Evolutionary conservation across 2,888 invertebrate genomes (phyloP).

Genomic region (Podotricha telesiphe): DNA sequence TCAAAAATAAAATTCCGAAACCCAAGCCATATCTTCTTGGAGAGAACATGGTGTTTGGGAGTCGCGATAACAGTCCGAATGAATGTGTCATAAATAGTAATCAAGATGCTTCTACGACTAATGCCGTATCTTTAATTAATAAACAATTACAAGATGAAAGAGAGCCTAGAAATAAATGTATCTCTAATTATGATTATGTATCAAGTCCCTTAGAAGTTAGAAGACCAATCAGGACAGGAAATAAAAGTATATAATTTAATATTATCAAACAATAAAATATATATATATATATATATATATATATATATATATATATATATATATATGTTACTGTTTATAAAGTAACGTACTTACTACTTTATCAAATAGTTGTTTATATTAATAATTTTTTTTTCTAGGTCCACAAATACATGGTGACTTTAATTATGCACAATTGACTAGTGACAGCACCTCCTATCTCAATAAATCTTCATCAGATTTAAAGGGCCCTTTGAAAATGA

Average conservation of each 20-base stretch:
- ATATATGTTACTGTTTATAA: background rate
- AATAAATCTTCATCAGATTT: slow-evolving; percentile 30
- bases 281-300: no score
- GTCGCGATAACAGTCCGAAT: slow-evolving; percentile 46
- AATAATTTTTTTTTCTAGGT: slow-evolving; percentile 44
- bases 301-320: no score
- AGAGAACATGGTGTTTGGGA: slow-evolving; percentile 84
- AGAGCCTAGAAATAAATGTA: slow-evolving; percentile 54
- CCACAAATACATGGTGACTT: slow-evolving; percentile 38
- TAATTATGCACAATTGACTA: slow-evolving; percentile 35
- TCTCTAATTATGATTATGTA: slow-evolving; percentile 51
- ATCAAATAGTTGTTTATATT: background rate
- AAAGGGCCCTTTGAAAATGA: slow-evolving; percentile 56
- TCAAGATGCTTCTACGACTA: slow-evolving; percentile 51
- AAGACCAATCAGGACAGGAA: slow-evolving; percentile 59
- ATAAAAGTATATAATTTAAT: slow-evolving; percentile 56
- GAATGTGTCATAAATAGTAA: slow-evolving; percentile 47
- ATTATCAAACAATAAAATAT: no score
- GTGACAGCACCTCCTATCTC: background rate
- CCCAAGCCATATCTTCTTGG: slow-evolving; percentile 90
- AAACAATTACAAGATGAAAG: slow-evolving; percentile 64
- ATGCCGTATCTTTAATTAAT: slow-evolving; percentile 71
- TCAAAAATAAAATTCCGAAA: slow-evolving; percentile 89
- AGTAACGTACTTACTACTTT: background rate
- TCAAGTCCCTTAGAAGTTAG: slow-evolving; percentile 49